A percentile compares a stretch with the other conserved stretches of the same genome.
Conservation (phyloP, 2,888 invertebrate genomes). For the Rhodophaea formosa region DNA sequence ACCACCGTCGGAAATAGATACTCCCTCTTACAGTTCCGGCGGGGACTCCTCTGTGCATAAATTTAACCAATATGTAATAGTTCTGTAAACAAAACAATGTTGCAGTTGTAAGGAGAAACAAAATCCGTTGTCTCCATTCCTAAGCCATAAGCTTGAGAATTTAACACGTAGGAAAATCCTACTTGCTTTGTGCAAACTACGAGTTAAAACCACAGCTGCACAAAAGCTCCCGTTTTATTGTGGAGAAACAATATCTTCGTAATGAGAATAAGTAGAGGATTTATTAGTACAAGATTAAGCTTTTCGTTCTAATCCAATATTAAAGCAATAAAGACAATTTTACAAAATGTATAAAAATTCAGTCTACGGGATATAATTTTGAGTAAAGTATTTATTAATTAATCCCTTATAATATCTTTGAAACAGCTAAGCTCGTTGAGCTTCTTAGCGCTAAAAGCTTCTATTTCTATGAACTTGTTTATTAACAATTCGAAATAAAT, state of each 20-base stretch:
- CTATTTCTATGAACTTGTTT: too few relatives aligned
- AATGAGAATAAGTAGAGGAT: background rate
- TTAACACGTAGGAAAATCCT: background rate
- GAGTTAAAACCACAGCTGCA: background rate
- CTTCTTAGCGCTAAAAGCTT: too few relatives aligned
- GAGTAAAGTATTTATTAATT: too few relatives aligned
- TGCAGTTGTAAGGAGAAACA: background rate
- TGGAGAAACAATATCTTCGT: background rate
- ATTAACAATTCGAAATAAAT: too few relatives aligned
- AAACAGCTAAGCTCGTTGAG: too few relatives aligned
- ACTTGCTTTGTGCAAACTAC: background rate
- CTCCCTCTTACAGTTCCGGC: slow-evolving; percentile 56
- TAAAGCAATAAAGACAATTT: too few relatives aligned
- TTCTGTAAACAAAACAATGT: background rate
- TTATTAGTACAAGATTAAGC: background rate
- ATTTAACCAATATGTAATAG: slow-evolving; percentile 27
- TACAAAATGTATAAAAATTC: too few relatives aligned
- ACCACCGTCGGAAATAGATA: slow-evolving; percentile 65
- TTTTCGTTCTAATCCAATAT: background rate
- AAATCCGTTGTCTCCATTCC: background rate
- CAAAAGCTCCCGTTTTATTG: too few relatives aligned
- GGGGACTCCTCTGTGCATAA: slow-evolving; percentile 40
- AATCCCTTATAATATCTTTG: too few relatives aligned
- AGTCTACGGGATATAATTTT: too few relatives aligned
- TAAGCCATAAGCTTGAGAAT: background rate